Evolutionary conservation across 2,113 vertebrate genomes (phyloP).

Genomic region (Ceuthmochares aereus): DNA sequence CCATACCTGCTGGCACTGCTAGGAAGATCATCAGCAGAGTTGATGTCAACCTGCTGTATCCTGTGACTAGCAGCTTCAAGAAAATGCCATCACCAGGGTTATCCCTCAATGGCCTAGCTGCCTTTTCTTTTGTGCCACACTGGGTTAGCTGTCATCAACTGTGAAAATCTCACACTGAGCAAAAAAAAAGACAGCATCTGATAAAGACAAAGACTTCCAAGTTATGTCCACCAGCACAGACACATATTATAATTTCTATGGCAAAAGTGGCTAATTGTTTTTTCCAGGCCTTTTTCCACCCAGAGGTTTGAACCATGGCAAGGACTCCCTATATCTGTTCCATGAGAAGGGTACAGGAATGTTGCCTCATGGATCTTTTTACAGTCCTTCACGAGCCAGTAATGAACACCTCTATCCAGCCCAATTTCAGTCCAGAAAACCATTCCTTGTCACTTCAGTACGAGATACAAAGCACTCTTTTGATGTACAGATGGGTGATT

Average conservation of each 20-base stretch:
- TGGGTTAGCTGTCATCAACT: background rate
- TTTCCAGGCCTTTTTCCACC: background rate
- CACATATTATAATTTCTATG: accelerated
- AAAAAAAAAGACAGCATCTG: background rate
- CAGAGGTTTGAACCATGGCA: background rate
- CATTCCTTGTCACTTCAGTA: background rate
- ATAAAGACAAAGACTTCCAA: background rate
- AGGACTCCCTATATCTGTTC: background rate
- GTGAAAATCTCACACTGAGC: background rate
- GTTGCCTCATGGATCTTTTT: background rate
- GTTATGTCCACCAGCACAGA: accelerated
- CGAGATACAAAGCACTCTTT: accelerated
- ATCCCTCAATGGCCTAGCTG: background rate
- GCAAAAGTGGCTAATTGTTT: background rate
- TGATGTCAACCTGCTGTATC: background rate
- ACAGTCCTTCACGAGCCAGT: background rate
- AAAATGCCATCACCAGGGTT: background rate
- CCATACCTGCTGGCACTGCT: background rate
- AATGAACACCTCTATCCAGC: background rate
- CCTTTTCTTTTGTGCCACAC: background rate
- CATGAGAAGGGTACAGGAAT: background rate
- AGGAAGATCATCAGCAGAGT: background rate
- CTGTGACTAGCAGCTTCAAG: background rate
- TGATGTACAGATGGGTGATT: background rate
- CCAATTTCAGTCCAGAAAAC: background rate